Evolutionary conservation across 2,797 vertebrate species (phyloP).

Genomic region (Gallirallus australis): DNA sequence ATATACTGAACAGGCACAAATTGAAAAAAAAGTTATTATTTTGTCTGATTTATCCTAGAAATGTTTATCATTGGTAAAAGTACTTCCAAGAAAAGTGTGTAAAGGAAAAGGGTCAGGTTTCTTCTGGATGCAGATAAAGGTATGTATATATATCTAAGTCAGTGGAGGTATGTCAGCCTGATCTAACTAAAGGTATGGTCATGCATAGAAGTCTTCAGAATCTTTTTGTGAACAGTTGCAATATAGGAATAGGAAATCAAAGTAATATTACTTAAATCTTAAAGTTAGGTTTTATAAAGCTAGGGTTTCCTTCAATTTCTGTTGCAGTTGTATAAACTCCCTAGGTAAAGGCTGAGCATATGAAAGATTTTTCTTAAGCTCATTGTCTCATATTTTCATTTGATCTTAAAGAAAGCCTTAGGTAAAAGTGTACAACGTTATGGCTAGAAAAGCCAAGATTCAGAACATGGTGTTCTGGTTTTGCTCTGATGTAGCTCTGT

Average conservation of each 20-base stretch:
- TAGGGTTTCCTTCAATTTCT: neutral
- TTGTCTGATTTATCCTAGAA: neutral
- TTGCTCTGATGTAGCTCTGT: neutral
- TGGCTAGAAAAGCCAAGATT: neutral
- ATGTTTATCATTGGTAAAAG: neutral
- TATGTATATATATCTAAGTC: neutral
- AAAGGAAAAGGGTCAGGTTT: neutral
- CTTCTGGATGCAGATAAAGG: neutral
- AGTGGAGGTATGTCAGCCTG: neutral
- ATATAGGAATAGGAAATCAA: neutral
- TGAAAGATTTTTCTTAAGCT: neutral
- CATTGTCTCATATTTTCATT: neutral
- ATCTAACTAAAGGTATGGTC: neutral
- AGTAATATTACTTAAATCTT: neutral
- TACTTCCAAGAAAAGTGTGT: neutral
- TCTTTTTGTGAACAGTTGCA: neutral
- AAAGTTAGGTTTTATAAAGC: neutral
- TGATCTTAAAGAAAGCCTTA: slow-evolving; percentile 16
- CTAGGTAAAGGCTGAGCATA: neutral
- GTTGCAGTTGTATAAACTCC: neutral
- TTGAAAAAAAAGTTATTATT: neutral
- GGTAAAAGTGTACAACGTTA: neutral
- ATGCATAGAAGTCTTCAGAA: neutral
- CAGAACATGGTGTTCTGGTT: neutral
- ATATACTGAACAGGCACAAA: too few relatives aligned